Base-by-base conservation (phyloP, 2,797 vertebrate species). In the Kryptopterus vitreolus region DNA sequence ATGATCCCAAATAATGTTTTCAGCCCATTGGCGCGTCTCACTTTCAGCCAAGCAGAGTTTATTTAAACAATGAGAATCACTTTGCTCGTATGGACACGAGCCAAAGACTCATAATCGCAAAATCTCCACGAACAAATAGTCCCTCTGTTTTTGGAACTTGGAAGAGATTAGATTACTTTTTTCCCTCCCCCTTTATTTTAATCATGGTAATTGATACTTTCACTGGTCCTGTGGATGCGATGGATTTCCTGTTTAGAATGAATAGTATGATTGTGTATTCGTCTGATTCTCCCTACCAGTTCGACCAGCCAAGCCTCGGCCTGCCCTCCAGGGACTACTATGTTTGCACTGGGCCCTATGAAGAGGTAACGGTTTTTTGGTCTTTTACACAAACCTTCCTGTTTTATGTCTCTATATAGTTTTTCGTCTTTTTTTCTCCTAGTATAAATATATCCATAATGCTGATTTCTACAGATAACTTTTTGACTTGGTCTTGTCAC, bases 321-420 rank as follows among this genome's bases (percentile, higher is more conserved):
- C 93, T 99, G 48, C 91, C 96, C 86, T 98, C 96, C 85, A 93
- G 95, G 86, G 96, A 98, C 90, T 96, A 98, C 90, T 98, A 97
- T 2, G 87, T 91, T 24, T 99, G 97, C 87, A 95, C 90, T 1
- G 96, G 95, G 24, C 90, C 93, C 1, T 96, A 97, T 75, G 87
- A 90, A 88, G 95, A 97, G 96, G 97, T 98, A n/a, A 92, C 66
- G 87, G 3, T 35, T 48, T 22, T n/a, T n/a, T n/a, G n/a, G 38
- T 20, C 55, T 65, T 6, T 80, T 82, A 53, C 58, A 65, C 15
- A 50, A 50, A 69, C 33, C 15, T 35, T 57, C 26, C 26, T 9
- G 8, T 33, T 53, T 73, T 24, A 20, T 4, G 12, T 35, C 3
- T 57, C 22, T 38, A n/a, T n/a, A n/a, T n/a, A n/a, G 11, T 73